Base-by-base conservation (phyloP, 2,888 invertebrate genomes). In the Andricus quercusramuli region DNA sequence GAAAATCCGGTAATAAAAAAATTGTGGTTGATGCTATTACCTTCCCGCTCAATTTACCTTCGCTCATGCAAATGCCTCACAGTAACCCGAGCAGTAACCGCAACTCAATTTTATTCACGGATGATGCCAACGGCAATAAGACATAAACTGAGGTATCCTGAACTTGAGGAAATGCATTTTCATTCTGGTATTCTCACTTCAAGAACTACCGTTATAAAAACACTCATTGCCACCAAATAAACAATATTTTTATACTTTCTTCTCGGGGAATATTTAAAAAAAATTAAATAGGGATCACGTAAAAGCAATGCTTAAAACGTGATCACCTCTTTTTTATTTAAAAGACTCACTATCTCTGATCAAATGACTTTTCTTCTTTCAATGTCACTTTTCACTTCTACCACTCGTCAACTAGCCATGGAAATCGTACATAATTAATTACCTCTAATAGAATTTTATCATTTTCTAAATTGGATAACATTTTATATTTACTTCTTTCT, bases 81-180 rank as follows among this genome's bases (percentile, higher is more conserved):
- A 37, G 41, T 67, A 68, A 68, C 41, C 22, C 67, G 13, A 9
- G 11, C 41, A 37, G 41, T 67, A 44, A 44, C 22, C 67, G 41
- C 67, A 68, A 68, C 11, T 68, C 67, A 68, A 68, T 68, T 68
- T 68, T 17, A 44, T 68, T 68, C 17, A 1, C 22, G 25, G 13
- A 44, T 6, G 2, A 37, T 68, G 67, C 32, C 8, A 11, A 41
- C 11, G n/a, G n/a, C n/a, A 44, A 22, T 22, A 44, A n/a, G 2
- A 41, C n/a, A 67, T 41, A n/a, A 41, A 41, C 17, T 44, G 15
- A 22, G 37, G 22, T 25, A 44, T 67, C n/a, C 4, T 25, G 22
- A 44, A 68, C 67, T 67, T 66, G 66, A 66, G 66, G 11, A 32
- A 66, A 66, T 11, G 37, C 32, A 66, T 29, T 66, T 37, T 65